Conservation (phyloP, 1,140 invertebrate genomes). For the Lamellibrachia luymesi region DNA sequence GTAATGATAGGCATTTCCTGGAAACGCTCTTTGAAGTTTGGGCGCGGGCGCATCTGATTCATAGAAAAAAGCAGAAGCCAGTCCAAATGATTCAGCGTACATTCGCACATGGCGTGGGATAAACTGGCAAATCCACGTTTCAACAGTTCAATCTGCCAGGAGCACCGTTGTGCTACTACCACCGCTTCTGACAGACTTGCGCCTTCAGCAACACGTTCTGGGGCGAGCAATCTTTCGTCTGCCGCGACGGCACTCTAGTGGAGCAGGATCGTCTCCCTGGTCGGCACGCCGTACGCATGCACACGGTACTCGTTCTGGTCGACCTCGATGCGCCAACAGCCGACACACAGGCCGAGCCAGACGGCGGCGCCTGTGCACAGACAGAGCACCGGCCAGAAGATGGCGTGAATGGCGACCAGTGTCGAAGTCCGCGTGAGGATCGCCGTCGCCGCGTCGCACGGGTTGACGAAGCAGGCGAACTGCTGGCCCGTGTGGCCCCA, state of each 20-base stretch:
- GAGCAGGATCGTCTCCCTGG: not conserved
- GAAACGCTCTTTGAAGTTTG: too few relatives aligned
- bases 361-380: conserved; percentile 11
- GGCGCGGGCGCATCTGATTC: too few relatives aligned
- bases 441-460: conserved; percentile 3
- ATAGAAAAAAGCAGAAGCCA: too few relatives aligned
- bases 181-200: not conserved
- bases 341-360: conserved; percentile 25
- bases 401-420: conserved; percentile 21
- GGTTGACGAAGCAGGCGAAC: conserved; percentile 23
- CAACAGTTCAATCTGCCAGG: too few relatives aligned
- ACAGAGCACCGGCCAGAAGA: conserved; percentile 23
- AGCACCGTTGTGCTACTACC: too few relatives aligned
- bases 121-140: too few relatives aligned
- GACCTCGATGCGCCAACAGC: conserved; percentile 22
- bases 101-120: too few relatives aligned
- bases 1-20: too few relatives aligned
- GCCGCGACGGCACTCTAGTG: not conserved
- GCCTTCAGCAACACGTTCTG: not conserved
- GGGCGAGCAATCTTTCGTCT: not conserved
- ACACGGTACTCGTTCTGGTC: conserved; percentile 15
- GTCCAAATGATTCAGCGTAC: too few relatives aligned
- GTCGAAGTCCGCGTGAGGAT: conserved; percentile 22
- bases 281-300: not conserved
- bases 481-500: conserved; percentile 23